phyloP scores from a whole-genome alignment of 2,888 invertebrate species.

The Campopleginae sp. region DNA sequence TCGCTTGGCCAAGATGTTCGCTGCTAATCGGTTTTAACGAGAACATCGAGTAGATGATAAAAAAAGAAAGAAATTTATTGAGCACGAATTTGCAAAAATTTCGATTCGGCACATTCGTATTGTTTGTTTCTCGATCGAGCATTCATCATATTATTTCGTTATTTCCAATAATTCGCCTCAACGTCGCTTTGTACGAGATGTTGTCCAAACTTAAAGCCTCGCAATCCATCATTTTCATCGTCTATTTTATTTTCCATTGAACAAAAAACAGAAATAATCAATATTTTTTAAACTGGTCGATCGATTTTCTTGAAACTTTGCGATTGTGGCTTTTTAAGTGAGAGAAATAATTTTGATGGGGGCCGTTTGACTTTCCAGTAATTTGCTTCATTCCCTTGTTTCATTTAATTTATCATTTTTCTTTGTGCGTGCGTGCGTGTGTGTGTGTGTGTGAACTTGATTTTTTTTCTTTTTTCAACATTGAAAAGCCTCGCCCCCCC shows the following conservation, averaged over 20 bases:
- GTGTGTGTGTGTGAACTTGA: constrained; percentile 36
- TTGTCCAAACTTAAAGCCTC: neutral
- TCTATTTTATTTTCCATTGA: constrained; percentile 15
- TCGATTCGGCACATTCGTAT: neutral
- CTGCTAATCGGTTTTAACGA: neutral
- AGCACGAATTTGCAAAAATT: neutral
- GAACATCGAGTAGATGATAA: neutral
- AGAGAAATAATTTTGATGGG: neutral
- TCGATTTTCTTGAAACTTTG: constrained; percentile 32
- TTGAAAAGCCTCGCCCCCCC: neutral
- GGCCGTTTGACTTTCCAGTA: constrained; percentile 11
- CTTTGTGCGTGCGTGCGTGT: constrained; percentile 40
- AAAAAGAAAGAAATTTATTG: neutral
- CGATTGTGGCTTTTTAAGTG: neutral
- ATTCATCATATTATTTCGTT: neutral
- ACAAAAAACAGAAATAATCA: constrained; percentile 35
- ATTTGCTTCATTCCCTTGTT: constrained; percentile 32
- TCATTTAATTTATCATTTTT: constrained; percentile 16
- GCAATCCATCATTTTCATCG: constrained; percentile 12
- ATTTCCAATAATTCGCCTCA: neutral
- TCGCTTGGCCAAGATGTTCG: neutral
- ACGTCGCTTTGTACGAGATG: neutral
- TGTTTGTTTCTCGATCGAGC: constrained; percentile 6
- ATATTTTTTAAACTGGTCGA: constrained; percentile 24
- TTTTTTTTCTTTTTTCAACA: neutral